Evolutionary conservation across 2,888 invertebrate genomes (phyloP), one percentile per base, ranked within the genome.

Genomic region (Ophioninae sp.): DNA sequence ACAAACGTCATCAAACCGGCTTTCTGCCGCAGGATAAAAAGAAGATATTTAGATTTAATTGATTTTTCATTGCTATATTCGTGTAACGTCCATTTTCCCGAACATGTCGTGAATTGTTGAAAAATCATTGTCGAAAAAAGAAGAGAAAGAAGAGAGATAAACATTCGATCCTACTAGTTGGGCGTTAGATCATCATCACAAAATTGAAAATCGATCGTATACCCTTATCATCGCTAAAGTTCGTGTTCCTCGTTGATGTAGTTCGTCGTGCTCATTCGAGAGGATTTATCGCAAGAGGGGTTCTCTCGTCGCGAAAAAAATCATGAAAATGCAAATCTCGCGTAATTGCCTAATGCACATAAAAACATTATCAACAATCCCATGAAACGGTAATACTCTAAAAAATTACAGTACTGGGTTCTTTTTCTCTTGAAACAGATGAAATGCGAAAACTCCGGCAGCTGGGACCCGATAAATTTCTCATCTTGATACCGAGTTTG

Each of bases 1-100:
- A 63, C 30, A 51, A 71, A 58, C 9, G 37, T 51, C 44, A 51
- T 68, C 68, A 58, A 71, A 56, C 22, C 90, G 89, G 81, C 87
- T 89, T 87, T 87, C 86, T 89, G 89, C 87, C 89, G 85, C 87
- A 85, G 85, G 81, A 76, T 41, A 44, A 85, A 87, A 86, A 85
- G 82, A 73, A 63, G 81, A 69, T 88, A 87, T 87, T 89, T 88
- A 89, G 90, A 89, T 87, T 87, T 89, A 89, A 90, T 89, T 89
- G 23, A 75, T 77, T 80, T 87, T 86, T 86, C 74, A 67, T 87
- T 86, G 82, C 76, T 84, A 79, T 87, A 88, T 86, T 88, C 86
- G 85, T 88, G 75, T 86, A 82, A 67, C 41, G 74, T 81, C 58
- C 81, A 81, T 81, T 79, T 37, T 81, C 67, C 79, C 81, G 79